phyloP scores from a whole-genome alignment of 2,888 invertebrate species.

The Aleiodes alternator region DNA sequence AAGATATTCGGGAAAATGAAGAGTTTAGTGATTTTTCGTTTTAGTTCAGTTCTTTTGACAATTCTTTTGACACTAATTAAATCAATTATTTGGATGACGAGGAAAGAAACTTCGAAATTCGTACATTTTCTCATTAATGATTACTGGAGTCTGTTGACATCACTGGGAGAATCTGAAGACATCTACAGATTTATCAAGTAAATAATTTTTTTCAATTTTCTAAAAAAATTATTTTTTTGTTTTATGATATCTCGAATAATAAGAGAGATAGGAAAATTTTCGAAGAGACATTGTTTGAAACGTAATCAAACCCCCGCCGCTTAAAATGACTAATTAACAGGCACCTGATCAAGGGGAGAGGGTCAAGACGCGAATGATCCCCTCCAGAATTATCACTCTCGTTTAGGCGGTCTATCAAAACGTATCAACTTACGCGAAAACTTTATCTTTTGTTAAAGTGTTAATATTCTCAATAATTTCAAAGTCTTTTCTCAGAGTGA shows the following conservation, averaged over 20 bases:
- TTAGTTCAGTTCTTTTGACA: conserved; percentile 63
- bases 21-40: conserved; percentile 6
- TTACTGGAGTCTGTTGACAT: conserved; percentile 60
- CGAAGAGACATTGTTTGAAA: too few relatives aligned
- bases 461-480: too few relatives aligned
- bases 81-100: conserved; percentile 62
- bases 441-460: too few relatives aligned
- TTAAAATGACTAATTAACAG: too few relatives aligned
- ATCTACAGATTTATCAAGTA: conserved; percentile 54
- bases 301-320: too few relatives aligned
- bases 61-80: conserved; percentile 61
- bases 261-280: neutral
- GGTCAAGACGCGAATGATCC: too few relatives aligned
- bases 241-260: neutral
- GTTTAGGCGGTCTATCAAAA: too few relatives aligned
- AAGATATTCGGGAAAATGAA: neutral
- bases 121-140: conserved; percentile 61
- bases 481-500: too few relatives aligned
- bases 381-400: too few relatives aligned
- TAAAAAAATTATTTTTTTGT: neutral
- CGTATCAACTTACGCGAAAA: too few relatives aligned
- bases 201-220: neutral
- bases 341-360: too few relatives aligned
- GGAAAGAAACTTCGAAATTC: conserved; percentile 53
- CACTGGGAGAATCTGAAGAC: conserved; percentile 38